These are phyloP conservation scores for Plectrocnemia conspersa DNA, from an alignment of 1,140 invertebrate species.

Conservation along the genomic window DNA sequence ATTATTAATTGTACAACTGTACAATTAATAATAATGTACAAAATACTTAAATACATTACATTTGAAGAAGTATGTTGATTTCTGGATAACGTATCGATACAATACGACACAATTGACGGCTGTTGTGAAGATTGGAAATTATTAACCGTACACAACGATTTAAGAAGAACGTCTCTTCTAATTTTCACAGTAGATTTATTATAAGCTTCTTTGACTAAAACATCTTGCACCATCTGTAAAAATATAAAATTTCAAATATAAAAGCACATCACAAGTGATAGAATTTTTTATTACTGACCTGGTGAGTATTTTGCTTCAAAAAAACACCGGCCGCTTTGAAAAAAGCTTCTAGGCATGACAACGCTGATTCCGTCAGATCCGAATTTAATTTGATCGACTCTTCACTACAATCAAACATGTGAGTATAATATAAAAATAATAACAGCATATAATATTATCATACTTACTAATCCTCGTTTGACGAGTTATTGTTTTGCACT, in stretches of 20 bases:
- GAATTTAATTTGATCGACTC: conserved; percentile 9
- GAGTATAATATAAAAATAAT: not conserved
- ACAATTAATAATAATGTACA: too few species aligned
- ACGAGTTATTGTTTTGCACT: not conserved
- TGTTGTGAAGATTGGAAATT: conserved; percentile 9
- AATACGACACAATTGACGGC: conserved; percentile 3
- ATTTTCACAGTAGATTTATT: not conserved
- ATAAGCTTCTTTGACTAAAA: conserved; percentile 16
- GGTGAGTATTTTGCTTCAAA: conserved; percentile 23
- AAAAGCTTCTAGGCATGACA: conserved; percentile 27
- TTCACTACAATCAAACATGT: conserved; percentile 13
- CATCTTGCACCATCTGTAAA: conserved; percentile 25
- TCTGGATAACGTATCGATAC: conserved; percentile 12
- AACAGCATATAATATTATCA: not conserved
- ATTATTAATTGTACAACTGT: too few species aligned
- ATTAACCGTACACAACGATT: conserved; percentile 6
- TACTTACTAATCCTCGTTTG: conserved; percentile 5
- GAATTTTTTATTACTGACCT: conserved; percentile 14
- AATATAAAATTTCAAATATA: conserved; percentile 6
- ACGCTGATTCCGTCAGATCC: conserved; percentile 17
- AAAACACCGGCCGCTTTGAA: conserved; percentile 24
- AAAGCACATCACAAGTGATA: not conserved
- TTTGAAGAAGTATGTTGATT: conserved; percentile 6
- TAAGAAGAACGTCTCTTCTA: conserved; percentile 3
- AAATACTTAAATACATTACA: too few species aligned